A percentile compares a stretch with the other conserved stretches of the same genome.
These are phyloP conservation scores for Amphipoea oculea DNA, from an alignment of 2,888 invertebrate species.

Conservation along the genomic window DNA sequence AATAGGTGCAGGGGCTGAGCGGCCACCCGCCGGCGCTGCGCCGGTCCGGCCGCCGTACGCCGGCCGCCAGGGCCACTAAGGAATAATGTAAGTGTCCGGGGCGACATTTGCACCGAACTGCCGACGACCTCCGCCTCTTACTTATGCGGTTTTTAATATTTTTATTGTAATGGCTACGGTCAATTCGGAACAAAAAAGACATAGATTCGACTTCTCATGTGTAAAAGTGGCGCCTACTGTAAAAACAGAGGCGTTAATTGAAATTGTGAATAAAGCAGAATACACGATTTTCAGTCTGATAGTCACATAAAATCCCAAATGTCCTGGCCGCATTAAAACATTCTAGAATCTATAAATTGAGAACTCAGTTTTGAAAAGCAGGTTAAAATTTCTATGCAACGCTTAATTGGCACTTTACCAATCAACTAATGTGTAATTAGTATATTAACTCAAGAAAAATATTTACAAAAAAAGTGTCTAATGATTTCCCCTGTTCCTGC, in stretches of 20 bases:
- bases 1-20: conserved; percentile 85
- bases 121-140: conserved; percentile 90
- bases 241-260: not conserved
- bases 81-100: conserved; percentile 90
- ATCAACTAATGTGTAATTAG: not conserved
- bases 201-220: conserved; percentile 64
- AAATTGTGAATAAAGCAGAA: not conserved
- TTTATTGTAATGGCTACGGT: conserved; percentile 92
- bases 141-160: conserved; percentile 91
- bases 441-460: not conserved
- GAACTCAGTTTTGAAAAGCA: not conserved
- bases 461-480: conserved; percentile 57
- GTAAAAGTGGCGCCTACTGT: not conserved
- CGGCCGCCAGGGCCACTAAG: conserved; percentile 77
- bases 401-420: not conserved
- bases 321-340: not conserved
- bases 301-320: not conserved
- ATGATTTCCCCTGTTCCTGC: conserved; percentile 69
- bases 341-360: not conserved
- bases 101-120: conserved; percentile 91
- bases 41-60: conserved; percentile 67
- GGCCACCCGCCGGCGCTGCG: conserved; percentile 60
- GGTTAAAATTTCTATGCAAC: not conserved
- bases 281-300: not conserved
- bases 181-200: conserved; percentile 74